phyloP scores from a whole-genome alignment of 1,140 invertebrate genomes.

The Piezodorus guildinii region DNA sequence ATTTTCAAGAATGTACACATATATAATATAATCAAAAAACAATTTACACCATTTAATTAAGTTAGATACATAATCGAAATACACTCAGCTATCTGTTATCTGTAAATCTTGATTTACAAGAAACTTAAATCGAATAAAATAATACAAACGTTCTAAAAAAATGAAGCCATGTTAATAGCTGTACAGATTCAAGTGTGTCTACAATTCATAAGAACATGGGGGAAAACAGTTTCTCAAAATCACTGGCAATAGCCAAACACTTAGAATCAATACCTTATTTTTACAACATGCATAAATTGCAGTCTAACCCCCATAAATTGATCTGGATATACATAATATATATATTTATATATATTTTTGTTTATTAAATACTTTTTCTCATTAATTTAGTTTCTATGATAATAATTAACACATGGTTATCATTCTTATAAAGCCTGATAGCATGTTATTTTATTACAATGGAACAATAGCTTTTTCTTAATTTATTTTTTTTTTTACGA shows the following conservation, averaged over 20 bases:
- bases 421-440: not conserved
- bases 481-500: no score
- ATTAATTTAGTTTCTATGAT: conserved; percentile 10
- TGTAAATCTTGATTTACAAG: conserved; percentile 10
- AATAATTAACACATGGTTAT: conserved; percentile 6
- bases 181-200: conserved; percentile 8
- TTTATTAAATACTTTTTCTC: conserved; percentile 4
- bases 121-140: conserved; percentile 10
- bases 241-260: conserved; percentile 1
- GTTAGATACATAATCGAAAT: conserved; percentile 7
- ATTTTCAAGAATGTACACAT: conserved; percentile 11
- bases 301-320: conserved; percentile 9
- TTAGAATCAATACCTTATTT: conserved; percentile 5
- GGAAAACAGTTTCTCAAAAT: conserved; percentile 1
- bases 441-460: conserved; percentile 7
- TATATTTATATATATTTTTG: no score
- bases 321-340: not conserved
- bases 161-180: conserved; percentile 5
- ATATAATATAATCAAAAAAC: conserved; percentile 6
- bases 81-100: conserved; percentile 17
- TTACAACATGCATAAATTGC: not conserved
- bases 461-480: conserved; percentile 6
- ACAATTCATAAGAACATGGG: not conserved
- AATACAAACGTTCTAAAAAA: conserved; percentile 17
- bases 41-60: conserved; percentile 16